Evolutionary conservation across 2,113 vertebrate genomes (phyloP).

Genomic region (Vimba vimba): DNA sequence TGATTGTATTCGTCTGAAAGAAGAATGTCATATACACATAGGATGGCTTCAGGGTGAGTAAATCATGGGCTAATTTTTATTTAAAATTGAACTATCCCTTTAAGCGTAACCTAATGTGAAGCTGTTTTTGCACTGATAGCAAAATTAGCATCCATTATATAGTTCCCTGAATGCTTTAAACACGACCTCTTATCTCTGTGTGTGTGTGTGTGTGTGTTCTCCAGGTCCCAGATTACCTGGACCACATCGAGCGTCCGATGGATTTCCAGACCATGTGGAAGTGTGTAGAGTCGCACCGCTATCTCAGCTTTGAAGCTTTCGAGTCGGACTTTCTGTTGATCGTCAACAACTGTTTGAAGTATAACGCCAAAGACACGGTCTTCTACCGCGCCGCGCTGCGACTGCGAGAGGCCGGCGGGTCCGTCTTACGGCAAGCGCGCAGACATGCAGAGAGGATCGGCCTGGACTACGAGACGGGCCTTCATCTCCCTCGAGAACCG

Average conservation of each 20-base stretch:
- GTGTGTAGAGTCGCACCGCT: conserved; percentile 91
- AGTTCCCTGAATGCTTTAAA: background rate
- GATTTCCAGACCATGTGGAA: conserved; percentile 99
- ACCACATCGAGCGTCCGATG: conserved; percentile 98
- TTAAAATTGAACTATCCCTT: too few relatives aligned
- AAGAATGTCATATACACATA: too few relatives aligned
- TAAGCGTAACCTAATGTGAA: background rate
- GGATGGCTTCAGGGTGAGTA: too few relatives aligned
- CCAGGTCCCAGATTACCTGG: conserved; percentile 97
- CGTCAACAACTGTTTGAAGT: conserved; percentile 98
- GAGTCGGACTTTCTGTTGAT: conserved; percentile 97
- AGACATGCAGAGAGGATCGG: conserved; percentile 94
- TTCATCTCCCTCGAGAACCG: conserved; percentile 90
- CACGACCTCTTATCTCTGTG: background rate
- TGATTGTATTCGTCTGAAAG: too few relatives aligned
- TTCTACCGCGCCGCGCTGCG: conserved; percentile 95
- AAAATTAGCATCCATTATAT: background rate
- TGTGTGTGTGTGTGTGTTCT: background rate
- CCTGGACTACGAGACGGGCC: conserved; percentile 95
- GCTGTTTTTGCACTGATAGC: background rate
- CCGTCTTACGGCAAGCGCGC: conserved; percentile 87
- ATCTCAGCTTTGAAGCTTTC: conserved; percentile 94
- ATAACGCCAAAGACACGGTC: conserved; percentile 98
- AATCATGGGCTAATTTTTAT: too few relatives aligned
- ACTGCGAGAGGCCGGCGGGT: conserved; percentile 89